Conservation (phyloP, 2,113 vertebrate genomes). For the Verasper variegatus region DNA sequence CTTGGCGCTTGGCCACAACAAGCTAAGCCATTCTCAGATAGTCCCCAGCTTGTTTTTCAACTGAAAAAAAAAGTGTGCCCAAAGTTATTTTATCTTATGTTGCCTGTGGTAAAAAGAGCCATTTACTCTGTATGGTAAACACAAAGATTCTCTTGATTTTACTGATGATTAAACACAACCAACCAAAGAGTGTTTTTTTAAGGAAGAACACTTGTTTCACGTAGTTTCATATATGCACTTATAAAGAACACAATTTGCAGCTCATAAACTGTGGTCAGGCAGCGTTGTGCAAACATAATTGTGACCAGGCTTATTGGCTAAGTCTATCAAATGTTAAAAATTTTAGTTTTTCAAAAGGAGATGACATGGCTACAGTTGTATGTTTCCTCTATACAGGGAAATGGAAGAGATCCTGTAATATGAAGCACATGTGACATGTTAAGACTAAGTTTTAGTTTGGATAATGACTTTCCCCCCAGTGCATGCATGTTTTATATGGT, state of each 20-base stretch:
- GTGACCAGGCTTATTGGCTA: slow-evolving; percentile 20
- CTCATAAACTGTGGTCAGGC: slow-evolving; percentile 29
- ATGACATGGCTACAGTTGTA: slow-evolving; percentile 19
- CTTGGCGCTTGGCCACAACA: slow-evolving; percentile 81
- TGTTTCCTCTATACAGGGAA: slow-evolving; percentile 8
- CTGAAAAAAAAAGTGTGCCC: slow-evolving; percentile 71
- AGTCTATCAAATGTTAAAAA: not conserved
- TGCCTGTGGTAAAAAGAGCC: slow-evolving; percentile 57
- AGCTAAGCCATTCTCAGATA: slow-evolving; percentile 82
- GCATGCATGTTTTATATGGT: slow-evolving; percentile 43
- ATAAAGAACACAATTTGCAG: slow-evolving; percentile 32
- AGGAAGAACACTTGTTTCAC: slow-evolving; percentile 40
- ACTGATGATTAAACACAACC: slow-evolving; percentile 42
- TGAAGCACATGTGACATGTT: slow-evolving; percentile 59
- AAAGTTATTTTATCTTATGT: slow-evolving; percentile 79
- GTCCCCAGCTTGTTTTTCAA: slow-evolving; percentile 79
- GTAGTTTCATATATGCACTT: slow-evolving; percentile 22
- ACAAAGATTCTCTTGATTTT: slow-evolving; percentile 65
- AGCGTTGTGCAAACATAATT: slow-evolving; percentile 34
- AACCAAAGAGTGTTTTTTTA: slow-evolving; percentile 27
- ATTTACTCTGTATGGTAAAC: slow-evolving; percentile 66
- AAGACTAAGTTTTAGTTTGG: slow-evolving; percentile 40
- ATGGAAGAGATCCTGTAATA: slow-evolving; percentile 39
- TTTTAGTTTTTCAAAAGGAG: too few relatives aligned
- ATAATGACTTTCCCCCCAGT: slow-evolving; percentile 52